A percentile compares a stretch with the other conserved stretches of the same genome.
Conservation (phyloP, 2,797 vertebrate species). For the Galagoides demidoff region DNA sequence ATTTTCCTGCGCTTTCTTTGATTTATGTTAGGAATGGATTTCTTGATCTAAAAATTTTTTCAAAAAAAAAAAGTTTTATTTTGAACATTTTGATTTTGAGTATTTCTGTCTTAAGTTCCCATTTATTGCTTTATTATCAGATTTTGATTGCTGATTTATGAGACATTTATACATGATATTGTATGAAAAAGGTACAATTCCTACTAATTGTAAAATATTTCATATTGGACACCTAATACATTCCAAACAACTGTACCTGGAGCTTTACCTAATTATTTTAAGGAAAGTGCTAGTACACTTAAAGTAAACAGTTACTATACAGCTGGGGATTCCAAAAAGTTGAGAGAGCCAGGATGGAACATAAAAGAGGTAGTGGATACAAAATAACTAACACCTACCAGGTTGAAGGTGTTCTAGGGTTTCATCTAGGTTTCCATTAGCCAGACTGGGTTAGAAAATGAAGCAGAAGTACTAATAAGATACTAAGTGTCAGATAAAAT, state of each 20-base stretch:
- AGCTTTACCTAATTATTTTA: not conserved
- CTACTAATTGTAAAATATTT: not conserved
- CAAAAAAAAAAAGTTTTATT: not conserved
- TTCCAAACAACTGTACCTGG: not conserved
- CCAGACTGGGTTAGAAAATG: not conserved
- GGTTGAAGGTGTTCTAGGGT: not conserved
- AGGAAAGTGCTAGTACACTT: not conserved
- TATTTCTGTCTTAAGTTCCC: not conserved
- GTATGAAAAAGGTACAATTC: not conserved
- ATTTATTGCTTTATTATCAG: not conserved
- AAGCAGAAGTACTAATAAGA: not conserved
- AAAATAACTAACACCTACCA: not conserved
- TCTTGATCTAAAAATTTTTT: not conserved
- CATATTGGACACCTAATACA: not conserved
- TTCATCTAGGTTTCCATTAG: not conserved
- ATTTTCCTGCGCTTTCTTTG: not conserved
- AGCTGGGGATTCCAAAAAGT: not conserved
- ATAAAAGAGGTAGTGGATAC: not conserved
- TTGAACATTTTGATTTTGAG: not conserved
- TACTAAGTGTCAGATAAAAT: not conserved
- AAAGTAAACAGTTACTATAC: not conserved
- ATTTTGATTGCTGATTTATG: not conserved
- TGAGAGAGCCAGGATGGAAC: not conserved
- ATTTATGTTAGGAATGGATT: not conserved
- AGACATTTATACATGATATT: not conserved